These are phyloP conservation scores for Meghimatium bilineatum DNA, from an alignment of 2,888 invertebrate species.

Conservation along the genomic window DNA sequence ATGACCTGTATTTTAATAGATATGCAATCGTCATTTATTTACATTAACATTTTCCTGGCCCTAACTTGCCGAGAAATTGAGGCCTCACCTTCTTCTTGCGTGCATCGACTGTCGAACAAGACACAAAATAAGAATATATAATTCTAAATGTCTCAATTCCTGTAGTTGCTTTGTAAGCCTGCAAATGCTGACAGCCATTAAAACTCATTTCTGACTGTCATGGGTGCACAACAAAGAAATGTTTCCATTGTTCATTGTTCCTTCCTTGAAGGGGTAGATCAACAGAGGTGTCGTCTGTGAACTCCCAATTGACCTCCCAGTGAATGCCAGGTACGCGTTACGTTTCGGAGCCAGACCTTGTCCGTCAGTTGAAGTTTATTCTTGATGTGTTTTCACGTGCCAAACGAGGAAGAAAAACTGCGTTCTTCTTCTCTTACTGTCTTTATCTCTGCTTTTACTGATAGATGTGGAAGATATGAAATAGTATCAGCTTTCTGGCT, in stretches of 20 bases:
- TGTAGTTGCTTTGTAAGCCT: slow-evolving; percentile 86
- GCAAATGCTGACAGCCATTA: slow-evolving; percentile 89
- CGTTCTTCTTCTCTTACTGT: too few species aligned
- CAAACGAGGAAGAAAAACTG: too few species aligned
- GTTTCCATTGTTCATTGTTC: slow-evolving; percentile 10
- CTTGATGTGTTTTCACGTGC: not conserved
- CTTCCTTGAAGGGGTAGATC: not conserved
- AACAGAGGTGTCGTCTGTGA: slow-evolving; percentile 1
- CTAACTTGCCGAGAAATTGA: not conserved
- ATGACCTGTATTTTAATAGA: too few species aligned
- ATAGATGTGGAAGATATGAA: too few species aligned
- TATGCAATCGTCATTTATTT: too few species aligned
- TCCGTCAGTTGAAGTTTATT: too few species aligned
- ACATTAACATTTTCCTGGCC: not conserved
- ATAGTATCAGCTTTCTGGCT: too few species aligned
- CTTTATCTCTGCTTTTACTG: too few species aligned
- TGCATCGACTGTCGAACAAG: slow-evolving; percentile 87
- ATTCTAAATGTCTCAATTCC: slow-evolving; percentile 86
- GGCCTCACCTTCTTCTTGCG: slow-evolving; percentile 87
- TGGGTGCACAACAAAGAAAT: not conserved
- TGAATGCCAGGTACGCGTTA: slow-evolving; percentile 18
- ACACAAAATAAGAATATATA: slow-evolving; percentile 88
- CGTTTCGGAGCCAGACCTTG: not conserved
- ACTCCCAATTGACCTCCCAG: not conserved
- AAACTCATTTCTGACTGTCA: slow-evolving; percentile 80